These are phyloP conservation scores for Steinernema feltiae DNA, from an alignment of 1,140 invertebrate genomes.

Conservation along the genomic window DNA sequence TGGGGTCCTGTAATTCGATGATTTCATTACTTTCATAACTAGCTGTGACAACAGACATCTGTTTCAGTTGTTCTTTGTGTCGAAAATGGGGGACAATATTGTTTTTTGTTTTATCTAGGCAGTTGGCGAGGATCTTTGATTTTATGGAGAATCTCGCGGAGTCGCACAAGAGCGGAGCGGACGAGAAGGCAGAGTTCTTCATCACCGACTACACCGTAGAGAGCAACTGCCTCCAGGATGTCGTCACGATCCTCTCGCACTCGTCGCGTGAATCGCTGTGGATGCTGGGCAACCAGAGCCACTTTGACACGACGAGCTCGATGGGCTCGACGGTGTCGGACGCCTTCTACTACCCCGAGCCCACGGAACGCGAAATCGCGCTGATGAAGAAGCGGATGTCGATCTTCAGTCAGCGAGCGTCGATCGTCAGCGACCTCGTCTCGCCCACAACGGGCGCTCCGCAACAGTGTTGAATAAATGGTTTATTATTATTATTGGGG, in stretches of 20 bases:
- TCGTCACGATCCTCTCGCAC: neutral
- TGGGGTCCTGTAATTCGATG: neutral
- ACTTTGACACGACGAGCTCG: neutral
- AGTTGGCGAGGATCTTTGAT: neutral
- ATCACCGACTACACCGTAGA: neutral
- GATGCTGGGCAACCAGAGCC: neutral
- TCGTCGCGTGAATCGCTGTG: neutral
- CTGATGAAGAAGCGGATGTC: neutral
- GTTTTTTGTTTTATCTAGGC: no score
- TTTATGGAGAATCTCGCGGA: neutral
- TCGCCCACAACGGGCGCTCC: no score
- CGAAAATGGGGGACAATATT: no score
- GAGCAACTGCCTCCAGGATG: neutral
- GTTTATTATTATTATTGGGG: neutral
- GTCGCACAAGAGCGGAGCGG: neutral
- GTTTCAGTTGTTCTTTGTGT: no score
- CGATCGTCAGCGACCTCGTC: no score
- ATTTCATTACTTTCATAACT: neutral
- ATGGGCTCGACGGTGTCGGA: neutral
- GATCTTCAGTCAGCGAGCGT: neutral
- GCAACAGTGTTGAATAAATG: no score
- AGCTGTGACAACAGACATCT: no score
- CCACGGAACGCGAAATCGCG: neutral
- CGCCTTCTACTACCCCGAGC: neutral
- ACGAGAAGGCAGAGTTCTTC: neutral